Percentiles rank a stretch among this genome's conserved stretches.
These are phyloP conservation scores for Machaerirhynchus nigripectus DNA, from an alignment of 2,113 vertebrate species.

Conservation along the genomic window DNA sequence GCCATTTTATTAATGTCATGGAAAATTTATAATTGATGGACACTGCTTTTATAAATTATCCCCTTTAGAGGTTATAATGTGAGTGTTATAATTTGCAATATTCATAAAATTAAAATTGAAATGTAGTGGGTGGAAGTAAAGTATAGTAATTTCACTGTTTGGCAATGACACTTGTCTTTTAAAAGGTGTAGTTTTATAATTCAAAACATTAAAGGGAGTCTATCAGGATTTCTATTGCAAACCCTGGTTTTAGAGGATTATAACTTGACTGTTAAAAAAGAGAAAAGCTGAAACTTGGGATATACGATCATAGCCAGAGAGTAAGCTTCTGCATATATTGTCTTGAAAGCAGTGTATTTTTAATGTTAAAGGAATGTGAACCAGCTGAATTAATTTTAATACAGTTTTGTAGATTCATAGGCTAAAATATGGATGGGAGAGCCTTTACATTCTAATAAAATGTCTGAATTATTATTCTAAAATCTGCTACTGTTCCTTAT, in stretches of 20 bases:
- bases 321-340: background rate
- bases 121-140: constrained; percentile 73
- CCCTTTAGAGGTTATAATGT: constrained; percentile 75
- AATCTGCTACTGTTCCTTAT: constrained; percentile 3
- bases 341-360: background rate
- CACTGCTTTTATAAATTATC: constrained; percentile 78
- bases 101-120: constrained; percentile 80
- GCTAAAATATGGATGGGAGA: background rate
- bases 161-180: constrained; percentile 67
- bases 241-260: constrained; percentile 50
- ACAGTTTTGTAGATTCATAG: background rate
- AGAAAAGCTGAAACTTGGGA: background rate
- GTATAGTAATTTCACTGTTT: constrained; percentile 72
- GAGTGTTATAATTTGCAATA: constrained; percentile 75
- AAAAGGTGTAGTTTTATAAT: constrained; percentile 68
- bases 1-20: constrained; percentile 80
- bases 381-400: constrained; percentile 48
- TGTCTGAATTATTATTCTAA: background rate
- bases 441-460: background rate
- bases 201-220: constrained; percentile 61
- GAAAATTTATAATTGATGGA: constrained; percentile 81
- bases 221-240: constrained; percentile 55
- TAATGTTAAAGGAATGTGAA: background rate
- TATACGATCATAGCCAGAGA: background rate
- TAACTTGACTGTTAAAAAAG: constrained; percentile 41